Evolutionary conservation across 2,888 invertebrate genomes (phyloP).

Genomic region (Apantesis nais): DNA sequence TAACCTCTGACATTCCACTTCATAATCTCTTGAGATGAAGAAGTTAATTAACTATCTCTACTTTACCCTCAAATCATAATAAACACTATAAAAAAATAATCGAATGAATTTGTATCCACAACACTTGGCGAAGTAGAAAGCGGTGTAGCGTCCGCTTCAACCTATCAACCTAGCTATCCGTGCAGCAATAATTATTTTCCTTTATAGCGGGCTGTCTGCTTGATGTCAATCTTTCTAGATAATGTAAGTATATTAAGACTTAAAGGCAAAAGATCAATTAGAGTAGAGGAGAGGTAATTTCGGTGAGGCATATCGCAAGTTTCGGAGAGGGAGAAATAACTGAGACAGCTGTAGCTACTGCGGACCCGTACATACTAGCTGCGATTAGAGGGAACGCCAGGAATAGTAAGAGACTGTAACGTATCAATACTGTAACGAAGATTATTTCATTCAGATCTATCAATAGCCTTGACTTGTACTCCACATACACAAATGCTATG

Average conservation of each 20-base stretch:
- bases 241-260: background rate
- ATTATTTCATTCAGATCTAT: background rate
- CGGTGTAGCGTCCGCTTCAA: too few species aligned
- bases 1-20: background rate
- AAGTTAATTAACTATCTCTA: background rate
- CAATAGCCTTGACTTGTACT: background rate
- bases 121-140: too few species aligned
- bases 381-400: too few species aligned
- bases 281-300: background rate
- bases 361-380: too few species aligned
- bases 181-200: too few species aligned
- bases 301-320: background rate
- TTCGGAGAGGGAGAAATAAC: background rate
- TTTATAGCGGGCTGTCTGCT: background rate
- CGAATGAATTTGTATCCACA: too few species aligned
- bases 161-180: too few species aligned
- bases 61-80: background rate
- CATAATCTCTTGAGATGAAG: background rate
- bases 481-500: conserved; percentile 1
- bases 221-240: background rate
- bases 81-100: too few species aligned
- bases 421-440: background rate
- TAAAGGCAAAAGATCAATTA: background rate
- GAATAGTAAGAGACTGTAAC: too few species aligned
- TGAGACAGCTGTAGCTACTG: background rate